Base-by-base conservation (phyloP, 35 echinoderm and acorn worm genomes). In the Patiria miniata region DNA sequence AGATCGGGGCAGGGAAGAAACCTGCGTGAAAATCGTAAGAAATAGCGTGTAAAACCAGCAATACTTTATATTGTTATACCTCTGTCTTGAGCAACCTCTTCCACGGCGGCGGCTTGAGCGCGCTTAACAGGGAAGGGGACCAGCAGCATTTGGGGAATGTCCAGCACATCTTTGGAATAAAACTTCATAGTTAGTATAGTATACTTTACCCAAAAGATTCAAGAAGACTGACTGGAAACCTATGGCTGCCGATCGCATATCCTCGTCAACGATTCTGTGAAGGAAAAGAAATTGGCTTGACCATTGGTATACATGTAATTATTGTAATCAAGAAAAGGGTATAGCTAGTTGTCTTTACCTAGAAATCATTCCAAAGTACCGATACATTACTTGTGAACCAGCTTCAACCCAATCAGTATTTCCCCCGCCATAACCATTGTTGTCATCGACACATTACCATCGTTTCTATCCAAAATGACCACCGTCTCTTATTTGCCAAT, bases 1-100 rank as follows among this genome's bases (percentile, higher is more conserved):
- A 90, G 40, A 90, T 57, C 0, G 88, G 88, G 0, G 88, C 88
- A 0, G 88, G 88, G 32, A 90, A 79, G 81, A 84, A 90, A 52
- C 79, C 87, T 90, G 78, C 33, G 39, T 3, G 77, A 36, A 16
- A 78, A 16, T 4, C 1, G 9, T 30, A 32, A 22, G 36, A 37
- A 78, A 78, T 37, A 22, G 22, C 54, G n/a, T 57, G 10, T 57
- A 57, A 57, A 10, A 57, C n/a, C 54, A 57, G n/a, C 10, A 57
- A 57, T n/a, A n/a, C n/a, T 57, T 57, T 57, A 14, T 14, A 14
- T 10, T 57, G n/a, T n/a, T 14, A 14, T 10, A 14, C 10, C 54
- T 57, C n/a, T 10, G 54, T 57, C 54, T n/a, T 10, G n/a, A 57
- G n/a, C 10, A 14, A 57, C n/a, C n/a, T 14, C 10, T 10, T 57